Evolutionary conservation across 2,113 vertebrate species (phyloP).

Genomic region (Acanthochromis polyacanthus): DNA sequence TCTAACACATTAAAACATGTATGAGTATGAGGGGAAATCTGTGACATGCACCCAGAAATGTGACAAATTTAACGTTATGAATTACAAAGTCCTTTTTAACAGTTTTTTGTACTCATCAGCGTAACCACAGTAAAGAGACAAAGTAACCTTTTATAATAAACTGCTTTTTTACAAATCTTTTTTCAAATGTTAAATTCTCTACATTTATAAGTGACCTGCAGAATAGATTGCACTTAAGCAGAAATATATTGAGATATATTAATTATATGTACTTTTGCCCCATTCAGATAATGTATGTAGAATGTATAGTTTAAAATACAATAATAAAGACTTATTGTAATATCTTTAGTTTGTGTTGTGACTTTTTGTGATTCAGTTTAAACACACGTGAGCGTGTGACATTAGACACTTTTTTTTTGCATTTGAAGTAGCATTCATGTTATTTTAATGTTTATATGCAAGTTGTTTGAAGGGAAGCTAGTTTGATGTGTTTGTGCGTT

Average conservation of each 20-base stretch:
- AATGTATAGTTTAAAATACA: slow-evolving; percentile 62
- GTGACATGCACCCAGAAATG: slow-evolving; percentile 67
- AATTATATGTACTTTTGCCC: slow-evolving; percentile 52
- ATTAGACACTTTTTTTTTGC: background rate
- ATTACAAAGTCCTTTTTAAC: slow-evolving; percentile 22
- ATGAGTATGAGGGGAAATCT: slow-evolving; percentile 21
- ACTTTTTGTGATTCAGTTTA: background rate
- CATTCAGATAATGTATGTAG: slow-evolving; percentile 53
- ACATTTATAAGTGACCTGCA: slow-evolving; percentile 39
- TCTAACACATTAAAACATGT: slow-evolving; percentile 36
- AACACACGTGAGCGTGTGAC: background rate
- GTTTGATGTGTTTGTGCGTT: background rate
- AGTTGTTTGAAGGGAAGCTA: background rate
- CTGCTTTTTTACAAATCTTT: slow-evolving; percentile 64
- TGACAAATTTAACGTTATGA: slow-evolving; percentile 59
- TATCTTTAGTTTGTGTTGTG: slow-evolving; percentile 16
- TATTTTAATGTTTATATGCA: too few species aligned
- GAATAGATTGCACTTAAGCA: slow-evolving; percentile 44
- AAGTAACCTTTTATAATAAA: slow-evolving; percentile 45
- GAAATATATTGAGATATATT: slow-evolving; percentile 42
- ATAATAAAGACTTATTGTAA: slow-evolving; percentile 67
- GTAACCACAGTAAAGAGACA: slow-evolving; percentile 37
- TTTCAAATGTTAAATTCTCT: slow-evolving; percentile 15
- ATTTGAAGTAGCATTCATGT: too few species aligned
- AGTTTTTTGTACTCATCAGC: slow-evolving; percentile 42